Evolutionary conservation across 2,797 vertebrate genomes (phyloP).

Genomic region (Antrozous pallidus): DNA sequence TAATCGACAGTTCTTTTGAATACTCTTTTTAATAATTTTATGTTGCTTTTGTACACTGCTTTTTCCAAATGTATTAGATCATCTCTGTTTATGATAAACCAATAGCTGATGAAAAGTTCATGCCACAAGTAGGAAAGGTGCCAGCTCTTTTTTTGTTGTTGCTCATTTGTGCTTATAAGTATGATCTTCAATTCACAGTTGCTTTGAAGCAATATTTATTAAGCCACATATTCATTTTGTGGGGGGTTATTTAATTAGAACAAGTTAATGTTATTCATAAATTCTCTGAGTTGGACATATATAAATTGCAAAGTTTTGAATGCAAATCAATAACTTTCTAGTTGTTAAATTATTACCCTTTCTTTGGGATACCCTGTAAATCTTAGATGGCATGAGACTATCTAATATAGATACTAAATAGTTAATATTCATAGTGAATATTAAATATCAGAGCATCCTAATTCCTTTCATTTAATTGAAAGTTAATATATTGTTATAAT

Average conservation of each 20-base stretch:
- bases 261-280: conserved; percentile 12
- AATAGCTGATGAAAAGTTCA: not conserved
- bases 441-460: not conserved
- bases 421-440: not conserved
- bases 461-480: not conserved
- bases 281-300: not conserved
- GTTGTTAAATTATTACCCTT: conserved; percentile 5
- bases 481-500: not conserved
- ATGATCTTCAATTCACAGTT: conserved; percentile 4
- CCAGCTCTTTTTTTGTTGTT: not conserved
- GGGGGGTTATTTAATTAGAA: conserved; percentile 19
- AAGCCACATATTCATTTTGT: not conserved
- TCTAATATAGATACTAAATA: not conserved
- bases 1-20: not conserved
- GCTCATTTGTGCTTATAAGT: not conserved
- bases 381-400: not conserved
- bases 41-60: not conserved
- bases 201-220: conserved; percentile 36
- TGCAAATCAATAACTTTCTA: not conserved
- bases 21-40: not conserved
- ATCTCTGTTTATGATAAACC: not conserved
- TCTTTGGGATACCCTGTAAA: not conserved
- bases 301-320: conserved; percentile 34
- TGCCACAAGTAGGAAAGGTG: not conserved
- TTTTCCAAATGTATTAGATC: conserved; percentile 40